Base-by-base conservation (phyloP, 2,797 vertebrate genomes). In the Oophaga sylvatica region DNA sequence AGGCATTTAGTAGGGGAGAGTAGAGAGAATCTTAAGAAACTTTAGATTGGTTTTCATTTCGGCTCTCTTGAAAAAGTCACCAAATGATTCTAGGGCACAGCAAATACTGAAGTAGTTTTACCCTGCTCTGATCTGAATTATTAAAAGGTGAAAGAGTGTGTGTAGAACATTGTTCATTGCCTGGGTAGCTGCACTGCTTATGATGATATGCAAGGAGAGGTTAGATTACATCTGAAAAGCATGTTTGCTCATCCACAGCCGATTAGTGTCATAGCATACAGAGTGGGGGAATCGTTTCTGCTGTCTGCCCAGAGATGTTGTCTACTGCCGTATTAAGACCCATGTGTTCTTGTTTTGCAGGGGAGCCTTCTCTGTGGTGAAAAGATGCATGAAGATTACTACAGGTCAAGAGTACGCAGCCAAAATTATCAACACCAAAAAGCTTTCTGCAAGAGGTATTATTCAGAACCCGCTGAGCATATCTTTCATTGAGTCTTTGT, bases 371-470 rank as follows among this genome's bases (percentile, higher is more conserved):
- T 99, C 98, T 31, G 97, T 99, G 93, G 98, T 99, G 91, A 96
- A 96, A 91, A 96, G 97, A 91, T 99, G 98, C 87, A 96, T 99
- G 97, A 99, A 99, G 94, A 98, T 97, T 87, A 97, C 97, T 91
- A 96, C 95, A 0, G 97, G 97, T 90, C 98, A 99, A 92, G 98
- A 99, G 90, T 99, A 97, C 0, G 98, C 98, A 82, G 97, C 98
- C 93, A 99, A 99, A 95, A 98, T 99, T 87, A 99, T 99, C 95
- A 98, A 99, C 92, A 99, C 98, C 92, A 99, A 99, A 95, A 99
- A 99, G 95, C 93, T 99, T 53, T 99, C 98, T 35, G 97, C 98
- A 89, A 94, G 98, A 91, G 98, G 98, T 99, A 95, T 91, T 89
- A 26, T 63, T 81, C 17, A 81, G 20, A 17, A 70, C 29, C 29